A percentile compares a stretch with the other conserved stretches of the same genome.
These are phyloP conservation scores for Nyctereutes procyonoides DNA, from an alignment of 2,113 vertebrate species.

Conservation along the genomic window DNA sequence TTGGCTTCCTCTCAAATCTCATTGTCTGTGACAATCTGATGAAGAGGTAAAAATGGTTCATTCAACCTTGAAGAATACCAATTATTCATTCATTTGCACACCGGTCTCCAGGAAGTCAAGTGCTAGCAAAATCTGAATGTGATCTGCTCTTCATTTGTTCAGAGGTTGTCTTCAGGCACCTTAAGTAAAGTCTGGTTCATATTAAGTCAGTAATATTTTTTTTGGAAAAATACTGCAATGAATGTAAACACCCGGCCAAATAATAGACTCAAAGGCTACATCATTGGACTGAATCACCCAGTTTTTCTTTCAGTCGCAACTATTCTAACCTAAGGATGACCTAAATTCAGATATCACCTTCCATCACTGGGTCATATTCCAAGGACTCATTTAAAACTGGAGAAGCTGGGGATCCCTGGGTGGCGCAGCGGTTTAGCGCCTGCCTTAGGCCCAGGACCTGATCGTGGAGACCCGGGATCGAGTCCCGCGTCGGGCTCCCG, in stretches of 20 bases:
- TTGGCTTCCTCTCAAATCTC: background rate
- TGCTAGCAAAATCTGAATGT: background rate
- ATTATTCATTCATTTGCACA: background rate
- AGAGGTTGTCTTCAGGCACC: background rate
- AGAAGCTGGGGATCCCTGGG: too few species aligned
- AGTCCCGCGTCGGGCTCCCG: too few species aligned
- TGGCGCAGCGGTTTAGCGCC: too few species aligned
- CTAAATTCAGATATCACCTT: background rate
- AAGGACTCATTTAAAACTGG: background rate
- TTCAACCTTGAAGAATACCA: background rate
- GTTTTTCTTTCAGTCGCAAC: background rate
- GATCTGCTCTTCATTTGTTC: background rate
- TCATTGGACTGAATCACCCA: background rate
- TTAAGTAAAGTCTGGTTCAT: background rate
- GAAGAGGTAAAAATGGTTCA: constrained; percentile 19
- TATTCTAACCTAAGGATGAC: constrained; percentile 29
- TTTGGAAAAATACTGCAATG: constrained; percentile 14
- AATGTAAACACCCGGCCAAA: background rate
- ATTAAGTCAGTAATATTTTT: background rate
- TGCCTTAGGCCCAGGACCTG: too few species aligned
- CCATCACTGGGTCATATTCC: background rate
- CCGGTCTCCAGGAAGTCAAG: background rate
- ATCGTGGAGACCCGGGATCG: too few species aligned
- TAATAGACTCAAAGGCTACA: background rate
- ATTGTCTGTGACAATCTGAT: background rate